Evolutionary conservation across 2,797 vertebrate species (phyloP).

Genomic region (Megaceryle alcyon): DNA sequence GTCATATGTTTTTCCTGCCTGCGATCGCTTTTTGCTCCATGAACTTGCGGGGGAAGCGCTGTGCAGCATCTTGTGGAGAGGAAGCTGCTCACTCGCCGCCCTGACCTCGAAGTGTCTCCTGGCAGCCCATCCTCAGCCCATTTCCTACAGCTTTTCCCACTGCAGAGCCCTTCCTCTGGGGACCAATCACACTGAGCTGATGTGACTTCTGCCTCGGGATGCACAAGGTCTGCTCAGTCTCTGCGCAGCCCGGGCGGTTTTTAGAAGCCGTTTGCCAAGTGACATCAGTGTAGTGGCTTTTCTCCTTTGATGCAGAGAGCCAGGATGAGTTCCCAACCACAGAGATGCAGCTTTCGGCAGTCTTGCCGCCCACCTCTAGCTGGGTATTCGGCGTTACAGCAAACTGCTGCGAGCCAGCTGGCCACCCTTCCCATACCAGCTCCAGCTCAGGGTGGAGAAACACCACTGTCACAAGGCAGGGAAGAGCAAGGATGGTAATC

Average conservation of each 20-base stretch:
- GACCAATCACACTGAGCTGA: not conserved
- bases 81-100: not conserved
- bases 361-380: not conserved
- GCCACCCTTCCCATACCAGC: not conserved
- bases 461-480: not conserved
- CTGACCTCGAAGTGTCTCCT: constrained; percentile 9
- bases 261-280: not conserved
- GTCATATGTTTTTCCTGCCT: constrained; percentile 29
- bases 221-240: not conserved
- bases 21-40: not conserved
- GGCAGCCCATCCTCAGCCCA: not conserved
- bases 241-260: accelerated
- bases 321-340: not conserved
- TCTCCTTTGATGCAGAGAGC: not conserved
- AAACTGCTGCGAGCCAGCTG: not conserved
- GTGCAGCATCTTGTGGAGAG: not conserved
- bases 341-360: not conserved
- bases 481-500: not conserved
- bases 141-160: constrained; percentile 38
- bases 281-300: not conserved
- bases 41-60: not conserved
- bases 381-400: not conserved
- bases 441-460: not conserved
- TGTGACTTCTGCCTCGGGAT: not conserved
- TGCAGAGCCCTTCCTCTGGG: not conserved